Percentiles rank a stretch among this genome's conserved stretches.
These are phyloP conservation scores for Myiotriccus ornatus DNA, from an alignment of 2,797 vertebrate genomes.

Conservation along the genomic window DNA sequence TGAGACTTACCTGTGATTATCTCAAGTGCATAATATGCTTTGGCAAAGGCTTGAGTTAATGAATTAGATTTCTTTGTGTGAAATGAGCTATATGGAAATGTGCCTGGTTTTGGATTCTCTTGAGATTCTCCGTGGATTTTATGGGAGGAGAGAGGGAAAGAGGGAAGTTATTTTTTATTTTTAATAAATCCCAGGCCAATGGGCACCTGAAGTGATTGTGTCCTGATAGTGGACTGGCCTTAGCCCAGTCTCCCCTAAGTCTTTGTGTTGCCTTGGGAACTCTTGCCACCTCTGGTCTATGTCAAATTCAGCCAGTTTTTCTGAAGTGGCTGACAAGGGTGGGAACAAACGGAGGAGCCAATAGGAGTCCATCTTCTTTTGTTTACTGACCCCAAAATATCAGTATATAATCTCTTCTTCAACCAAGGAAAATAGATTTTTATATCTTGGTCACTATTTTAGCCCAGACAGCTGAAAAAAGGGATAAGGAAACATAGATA, in stretches of 20 bases:
- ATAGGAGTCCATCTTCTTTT: neutral
- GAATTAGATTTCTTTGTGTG: conserved; percentile 11
- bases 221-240: neutral
- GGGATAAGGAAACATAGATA: neutral
- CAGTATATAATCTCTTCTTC: neutral
- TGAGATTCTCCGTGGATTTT: conserved; percentile 5
- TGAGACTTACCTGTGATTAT: conserved; percentile 19
- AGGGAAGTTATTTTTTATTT: neutral
- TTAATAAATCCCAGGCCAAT: neutral
- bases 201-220: neutral
- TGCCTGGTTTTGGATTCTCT: neutral
- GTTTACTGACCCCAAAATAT: neutral
- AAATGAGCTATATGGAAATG: conserved; percentile 14
- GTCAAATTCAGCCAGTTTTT: neutral
- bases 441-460: neutral
- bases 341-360: neutral
- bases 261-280: neutral
- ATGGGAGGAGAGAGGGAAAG: neutral
- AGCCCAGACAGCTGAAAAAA: neutral
- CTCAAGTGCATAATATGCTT: neutral
- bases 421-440: neutral
- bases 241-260: neutral
- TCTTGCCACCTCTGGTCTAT: neutral
- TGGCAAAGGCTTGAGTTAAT: neutral
- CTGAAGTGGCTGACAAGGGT: neutral